Evolutionary conservation across 2,888 invertebrate species (phyloP), one percentile per base, ranked within the genome.

Genomic region (Ceramica pisi): DNA sequence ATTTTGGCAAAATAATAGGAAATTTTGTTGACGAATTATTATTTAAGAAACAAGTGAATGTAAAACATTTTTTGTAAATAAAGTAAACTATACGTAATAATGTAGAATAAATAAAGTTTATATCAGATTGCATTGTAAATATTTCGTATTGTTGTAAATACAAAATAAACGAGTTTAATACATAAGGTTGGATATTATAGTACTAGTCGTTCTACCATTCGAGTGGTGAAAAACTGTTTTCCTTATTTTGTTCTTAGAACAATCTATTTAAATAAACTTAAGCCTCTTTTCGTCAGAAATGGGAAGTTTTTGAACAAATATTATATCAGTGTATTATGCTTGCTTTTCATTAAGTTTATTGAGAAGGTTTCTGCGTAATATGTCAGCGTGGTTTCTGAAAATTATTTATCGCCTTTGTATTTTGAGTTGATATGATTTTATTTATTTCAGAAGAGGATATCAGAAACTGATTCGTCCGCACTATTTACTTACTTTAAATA

Each of bases 71-170:
- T 82, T 82, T 86, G 86, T 86, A 86, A 73, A 86, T 86, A 86
- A 79, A 73, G 53, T 85, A 85, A 82, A 77, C 69, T 73, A 86
- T 86, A 86, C 86, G 86, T 86, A 86, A 86, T 83, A 79, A 81
- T 78, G 86, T 86, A 85, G 85, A 81, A 55, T 86, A 86, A 82
- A 84, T 90, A 89, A 90, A 86, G 88, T 91, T 92, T 91, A 93
- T 93, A 94, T 93, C 94, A 93, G 82, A 88, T 84, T 81, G 89
- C 91, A 87, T 83, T 94, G 95, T 95, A 95, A 90, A 95, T 94
- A 95, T 91, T 93, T 92, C 90, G 84, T 87, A 92, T 90, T 91
- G 90, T 90, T 94, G 94, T 94, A 94, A 88, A 94, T 94, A 93
- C 86, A 82, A 84, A 76, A 78, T 80, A 88, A 89, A 89, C 85